Evolutionary conservation across 2,888 invertebrate species (phyloP), one percentile per base, ranked within the genome.

Genomic region (Polymixis flavicincta): DNA sequence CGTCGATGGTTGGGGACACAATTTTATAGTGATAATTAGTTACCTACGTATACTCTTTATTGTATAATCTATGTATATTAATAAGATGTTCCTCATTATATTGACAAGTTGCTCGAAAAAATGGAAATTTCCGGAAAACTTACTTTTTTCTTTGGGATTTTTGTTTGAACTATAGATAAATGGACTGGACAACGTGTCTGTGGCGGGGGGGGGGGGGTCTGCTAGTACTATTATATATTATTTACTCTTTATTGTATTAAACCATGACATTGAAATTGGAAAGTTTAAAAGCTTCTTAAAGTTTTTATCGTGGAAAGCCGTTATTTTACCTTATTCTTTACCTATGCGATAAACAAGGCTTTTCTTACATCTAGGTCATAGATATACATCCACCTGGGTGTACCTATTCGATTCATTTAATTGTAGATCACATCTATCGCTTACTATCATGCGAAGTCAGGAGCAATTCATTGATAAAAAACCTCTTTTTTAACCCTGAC

Each of bases 21-120:
- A 55, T 65, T 73, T 65, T 78, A 19, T 32, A 73, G 28, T 42
- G 25, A 73, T 73, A 25, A 32, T 50, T 50, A 28, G 28, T 28
- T 50, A 50, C 28, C 2, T 25, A 45, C 32, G 6, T 32, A 32
- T 6, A 37, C 0, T 64, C 45, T 28, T 64, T 45, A 45, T 63
- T 63, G 25, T 63, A 63, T 42, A 42, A 42, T 42, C 37, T 61
- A 17, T 60, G 8, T 60, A 59, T 59, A 28, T 9, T 19, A 59
- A 59, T 28, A 5, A 28, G 13, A n/a, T 54, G 11, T 54, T 54
- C n/a, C 13, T 54, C 54, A 54, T n/a, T 54, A 13, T 54, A 11
- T 0, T 22, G 42, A 42, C 9, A 42, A 42, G 11, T 42, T 42
- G 11, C 42, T n/a, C 28, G 32, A 32, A 22, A n/a, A 19, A 32